Evolutionary conservation across 2,888 invertebrate genomes (phyloP).

Genomic region (Calliphora vomitoria): DNA sequence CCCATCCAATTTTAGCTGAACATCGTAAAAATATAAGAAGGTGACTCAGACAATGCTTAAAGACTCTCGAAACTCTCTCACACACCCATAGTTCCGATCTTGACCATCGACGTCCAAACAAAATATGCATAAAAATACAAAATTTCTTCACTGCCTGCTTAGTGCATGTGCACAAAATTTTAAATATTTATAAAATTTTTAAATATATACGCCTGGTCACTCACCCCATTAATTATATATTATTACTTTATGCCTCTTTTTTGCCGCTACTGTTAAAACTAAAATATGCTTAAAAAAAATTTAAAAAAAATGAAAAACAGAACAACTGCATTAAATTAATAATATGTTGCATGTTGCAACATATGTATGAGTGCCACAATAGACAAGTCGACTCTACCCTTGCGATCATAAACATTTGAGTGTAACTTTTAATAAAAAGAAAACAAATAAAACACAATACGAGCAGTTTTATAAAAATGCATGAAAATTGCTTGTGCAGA

Average conservation of each 20-base stretch:
- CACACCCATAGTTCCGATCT: no score
- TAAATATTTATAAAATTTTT: not conserved
- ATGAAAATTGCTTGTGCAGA: constrained; percentile 48
- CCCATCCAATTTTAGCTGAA: no score
- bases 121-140: no score
- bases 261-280: constrained; percentile 54
- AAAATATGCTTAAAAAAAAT: no score
- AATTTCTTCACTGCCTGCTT: no score
- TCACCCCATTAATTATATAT: constrained; percentile 30
- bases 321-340: constrained; percentile 45
- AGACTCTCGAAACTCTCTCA: no score
- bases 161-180: no score
- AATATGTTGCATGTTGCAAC: constrained; percentile 48
- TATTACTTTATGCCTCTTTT: constrained; percentile 14
- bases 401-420: constrained; percentile 55
- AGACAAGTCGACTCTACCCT: constrained; percentile 38
- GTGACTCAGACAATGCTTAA: no score
- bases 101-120: no score
- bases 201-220: constrained; percentile 26
- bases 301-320: constrained; percentile 15
- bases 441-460: not conserved
- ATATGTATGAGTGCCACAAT: not conserved
- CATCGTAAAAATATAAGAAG: no score
- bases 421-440: constrained; percentile 23
- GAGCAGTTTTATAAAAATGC: not conserved